Base-by-base conservation (phyloP, 2,888 invertebrate species). In the Rhagium mordax region DNA sequence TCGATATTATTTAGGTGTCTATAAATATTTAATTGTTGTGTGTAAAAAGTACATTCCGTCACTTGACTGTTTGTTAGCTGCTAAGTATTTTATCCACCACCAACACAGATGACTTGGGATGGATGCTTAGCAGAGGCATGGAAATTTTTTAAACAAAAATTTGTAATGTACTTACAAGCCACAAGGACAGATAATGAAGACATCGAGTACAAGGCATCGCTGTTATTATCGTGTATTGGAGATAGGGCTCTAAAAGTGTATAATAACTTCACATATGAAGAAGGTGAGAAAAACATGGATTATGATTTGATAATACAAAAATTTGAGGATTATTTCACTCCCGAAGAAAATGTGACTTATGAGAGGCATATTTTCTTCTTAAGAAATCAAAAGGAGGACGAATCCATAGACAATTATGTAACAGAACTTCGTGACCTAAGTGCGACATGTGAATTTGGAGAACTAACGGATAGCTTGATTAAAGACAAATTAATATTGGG, bases 401-500 rank as follows among this genome's bases (percentile, higher is more conserved):
- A 55, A 4, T 21, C 20, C 13, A 3, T 13, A 55, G 55, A 55
- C 24, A 18, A 18, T 13, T 18, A 55, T 4, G 24, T 55, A 8
- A 57, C 21, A 27, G 10, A 57, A 27, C 57, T 57, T 21, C 2
- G 57, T 57, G 24, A 21, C 13, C 41, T 75, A 64, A 69, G 61
- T 33, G 41, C 41, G 8, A 33, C 29, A 3, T 33, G 29, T 33
- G 29, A 33, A 33, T 33, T 33, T 33, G 29, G 29, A 33, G 29
- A 33, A 33, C 8, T 33, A 8, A 33, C 8, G 1, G 6, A 33
- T 8, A 33, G 29, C 8, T 7, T 33, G 8, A 33, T 33, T 8
- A 33, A 33, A 33, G 29, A 33, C 29, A 33, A 33, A 33, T 33
- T 33, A 33, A 33, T 33, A 7, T 8, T 8, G 8, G 8, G 29